These are phyloP conservation scores for Auanema sp. DNA, from an alignment of 2,888 invertebrate species.

Conservation along the genomic window DNA sequence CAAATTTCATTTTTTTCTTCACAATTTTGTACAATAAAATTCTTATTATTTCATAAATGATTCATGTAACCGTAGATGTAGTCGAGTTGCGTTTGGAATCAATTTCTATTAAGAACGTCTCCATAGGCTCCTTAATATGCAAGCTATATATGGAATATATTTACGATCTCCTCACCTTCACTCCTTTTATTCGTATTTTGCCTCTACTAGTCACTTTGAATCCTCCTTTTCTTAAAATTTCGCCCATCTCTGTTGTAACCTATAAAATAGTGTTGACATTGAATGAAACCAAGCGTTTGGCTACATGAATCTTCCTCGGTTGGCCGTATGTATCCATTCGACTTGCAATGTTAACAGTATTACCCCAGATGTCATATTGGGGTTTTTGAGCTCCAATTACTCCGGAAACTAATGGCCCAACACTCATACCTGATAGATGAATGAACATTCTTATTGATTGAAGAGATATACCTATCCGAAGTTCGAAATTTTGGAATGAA, in stretches of 20 bases:
- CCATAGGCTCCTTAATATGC: slow-evolving; percentile 51
- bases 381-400: slow-evolving; percentile 96
- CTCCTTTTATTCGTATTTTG: slow-evolving; percentile 87
- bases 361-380: slow-evolving; percentile 98
- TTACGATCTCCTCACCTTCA: slow-evolving; percentile 31
- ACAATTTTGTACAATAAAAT: no score
- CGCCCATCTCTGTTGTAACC: slow-evolving; percentile 81
- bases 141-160: slow-evolving; percentile 4
- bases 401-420: slow-evolving; percentile 90
- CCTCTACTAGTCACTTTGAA: slow-evolving; percentile 88
- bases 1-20: no score
- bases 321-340: slow-evolving; percentile 94
- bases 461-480: slow-evolving; percentile 79
- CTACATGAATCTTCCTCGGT: slow-evolving; percentile 73
- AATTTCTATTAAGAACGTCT: slow-evolving; percentile 56
- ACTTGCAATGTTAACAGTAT: slow-evolving; percentile 94
- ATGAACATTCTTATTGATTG: not conserved
- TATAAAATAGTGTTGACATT: slow-evolving; percentile 54
- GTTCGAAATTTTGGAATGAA: slow-evolving; percentile 91
- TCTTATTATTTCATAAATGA: no score
- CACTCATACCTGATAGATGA: slow-evolving; percentile 75
- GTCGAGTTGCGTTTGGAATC: slow-evolving; percentile 53
- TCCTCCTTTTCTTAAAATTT: slow-evolving; percentile 81
- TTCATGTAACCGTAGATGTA: slow-evolving; percentile 19
- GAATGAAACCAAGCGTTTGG: not conserved